phyloP scores from a whole-genome alignment of 2,113 vertebrate species.

The Mastomys natalensis region DNA sequence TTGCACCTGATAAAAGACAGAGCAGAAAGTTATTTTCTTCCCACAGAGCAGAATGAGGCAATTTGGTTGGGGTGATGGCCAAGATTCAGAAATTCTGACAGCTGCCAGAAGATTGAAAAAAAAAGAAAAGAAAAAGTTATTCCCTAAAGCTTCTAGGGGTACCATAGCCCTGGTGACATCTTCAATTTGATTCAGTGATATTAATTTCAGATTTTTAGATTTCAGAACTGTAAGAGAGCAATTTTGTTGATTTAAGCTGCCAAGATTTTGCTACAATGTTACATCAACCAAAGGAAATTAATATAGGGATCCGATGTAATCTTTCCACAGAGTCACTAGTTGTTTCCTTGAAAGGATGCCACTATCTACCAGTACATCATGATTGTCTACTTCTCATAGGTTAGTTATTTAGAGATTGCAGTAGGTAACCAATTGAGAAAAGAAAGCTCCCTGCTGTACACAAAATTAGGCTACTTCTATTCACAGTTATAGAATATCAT shows the following conservation, averaged over 20 bases:
- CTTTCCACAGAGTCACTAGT: neutral
- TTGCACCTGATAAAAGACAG: neutral
- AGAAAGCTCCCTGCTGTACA: neutral
- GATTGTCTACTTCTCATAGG: neutral
- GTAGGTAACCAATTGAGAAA: neutral
- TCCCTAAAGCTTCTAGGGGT: neutral
- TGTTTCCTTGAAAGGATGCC: neutral
- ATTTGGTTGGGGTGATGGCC: neutral
- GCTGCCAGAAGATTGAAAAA: neutral
- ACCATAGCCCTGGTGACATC: neutral
- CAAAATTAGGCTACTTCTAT: neutral
- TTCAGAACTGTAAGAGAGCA: conserved; percentile 5
- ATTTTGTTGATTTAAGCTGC: neutral
- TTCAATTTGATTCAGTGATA: neutral
- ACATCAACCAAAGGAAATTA: neutral
- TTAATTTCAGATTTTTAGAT: conserved; percentile 28
- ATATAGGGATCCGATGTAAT: neutral
- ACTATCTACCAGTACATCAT: neutral
- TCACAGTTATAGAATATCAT: neutral
- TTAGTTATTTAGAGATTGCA: neutral
- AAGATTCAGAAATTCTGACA: neutral
- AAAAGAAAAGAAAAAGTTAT: neutral
- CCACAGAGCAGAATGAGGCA: conserved; percentile 7
- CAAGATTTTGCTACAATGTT: neutral
- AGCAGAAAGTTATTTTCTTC: neutral